Base-by-base conservation (phyloP, 2,797 vertebrate genomes). In the Cygnus olor region DNA sequence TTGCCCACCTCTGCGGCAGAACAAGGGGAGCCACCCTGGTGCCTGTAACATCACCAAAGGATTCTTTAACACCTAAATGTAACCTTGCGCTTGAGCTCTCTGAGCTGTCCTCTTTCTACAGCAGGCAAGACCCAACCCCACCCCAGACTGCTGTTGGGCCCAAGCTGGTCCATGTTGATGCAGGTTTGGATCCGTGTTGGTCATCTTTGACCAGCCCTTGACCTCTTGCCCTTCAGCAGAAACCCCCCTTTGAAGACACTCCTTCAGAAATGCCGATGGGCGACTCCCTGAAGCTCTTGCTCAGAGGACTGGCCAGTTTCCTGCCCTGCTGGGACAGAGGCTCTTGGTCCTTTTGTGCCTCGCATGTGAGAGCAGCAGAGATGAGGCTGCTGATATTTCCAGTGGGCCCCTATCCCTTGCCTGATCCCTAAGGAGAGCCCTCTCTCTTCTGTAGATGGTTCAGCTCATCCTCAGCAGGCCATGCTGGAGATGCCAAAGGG, bases 1-100 rank as follows among this genome's bases (percentile, higher is more conserved):
- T 97, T 95, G 94, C 88, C 79, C 88, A 96, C 89, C 92, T 93
- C 96, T 97, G 92, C 0, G 71, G 93, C 90, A 3, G 95, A 77
- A 76, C 0, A 4, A 78, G 77, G 89, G 74, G 77, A 68, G 70
- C 79, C 86, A 38, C 88, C 84, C 68, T 7, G 21, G 64, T 8
- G 3, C 93, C 81, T 73, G 45, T 51, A 53, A 84, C 18, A 2
- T 38, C 40, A 21, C 53, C 4, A 3, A 70, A 44, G 10, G 16
- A 40, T 8, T 36, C 78, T 82, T 79, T 34, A 34, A 53, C 24
- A 10, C 73, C 74, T 69, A 38, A 90, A 56, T 42, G 24, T 32
- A 47, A 21, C 32, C 49, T 49, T 16, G 32, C 30, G 32, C 61
- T 61, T 28, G 61, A 88, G 71, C 0, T 1, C 63, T 85, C 66